Base-by-base conservation (phyloP, 2,113 vertebrate genomes). In the Nibea albiflora region DNA sequence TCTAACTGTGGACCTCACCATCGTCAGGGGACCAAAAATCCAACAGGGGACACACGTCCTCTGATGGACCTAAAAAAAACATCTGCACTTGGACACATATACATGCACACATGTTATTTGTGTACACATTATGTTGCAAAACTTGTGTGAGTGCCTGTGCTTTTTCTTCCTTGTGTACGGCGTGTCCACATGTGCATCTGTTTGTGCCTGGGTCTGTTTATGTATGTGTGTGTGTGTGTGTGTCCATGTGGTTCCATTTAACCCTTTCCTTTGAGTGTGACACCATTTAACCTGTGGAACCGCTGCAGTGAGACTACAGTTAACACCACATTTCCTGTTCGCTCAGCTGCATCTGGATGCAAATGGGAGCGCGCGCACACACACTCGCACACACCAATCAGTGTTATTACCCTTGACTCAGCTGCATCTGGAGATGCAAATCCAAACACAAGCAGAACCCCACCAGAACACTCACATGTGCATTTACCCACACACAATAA, bases 271-370 rank as follows among this genome's bases (percentile, higher is more conserved):
- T 91, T 89, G 86, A 94, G 57, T 86, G 72, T 91, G 88, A 92
- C 90, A 90, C 91, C 88, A 73, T 90, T 92, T 92, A 93, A 93
- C 91, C 93, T 72, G 67, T 81, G 67, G 80, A 84, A 84, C 89
- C 53, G 58, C 86, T 81, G 85, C 81, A 85, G 84, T 64, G 84
- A 88, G 87, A 90, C 89, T 93, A 74, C 72, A 86, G 80, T 90
- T 94, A 90, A 92, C 84, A 89, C 85, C 88, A 80, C 85, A 80
- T 88, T 94, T 94, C 92, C 91, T 91, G 90, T 91, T 88, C 85
- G 7, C 78, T 86, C 80, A 89, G 89, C 90, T 88, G 87, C 91
- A 92, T 88, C 80, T 88, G 86, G 87, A 89, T 83, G 73, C 73
- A 87, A 71, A 54, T 72, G 22, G 66, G 75, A 49, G 57, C 50